A percentile compares a stretch with the other conserved stretches of the same genome.
Evolutionary conservation across 2,888 invertebrate genomes (phyloP).

Genomic region (Piscicola geometra): DNA sequence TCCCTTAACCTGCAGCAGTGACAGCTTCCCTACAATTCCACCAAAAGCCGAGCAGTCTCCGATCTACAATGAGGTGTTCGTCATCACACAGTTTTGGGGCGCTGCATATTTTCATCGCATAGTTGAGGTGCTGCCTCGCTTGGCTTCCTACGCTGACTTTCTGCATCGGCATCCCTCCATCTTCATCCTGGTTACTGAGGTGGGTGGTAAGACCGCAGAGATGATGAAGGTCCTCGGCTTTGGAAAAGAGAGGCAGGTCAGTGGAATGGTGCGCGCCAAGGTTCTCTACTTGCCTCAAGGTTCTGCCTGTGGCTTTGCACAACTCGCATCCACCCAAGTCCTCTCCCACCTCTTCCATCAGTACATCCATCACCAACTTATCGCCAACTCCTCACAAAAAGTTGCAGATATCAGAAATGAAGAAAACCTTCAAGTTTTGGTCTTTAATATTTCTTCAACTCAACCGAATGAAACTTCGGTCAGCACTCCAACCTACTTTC

Average conservation of each 20-base stretch:
- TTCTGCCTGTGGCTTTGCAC: conserved; percentile 43
- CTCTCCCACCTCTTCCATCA: conserved; percentile 23
- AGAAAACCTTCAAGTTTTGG: no score
- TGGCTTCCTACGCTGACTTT: conserved; percentile 41
- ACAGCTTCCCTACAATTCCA: conserved; percentile 38
- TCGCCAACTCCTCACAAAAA: no score
- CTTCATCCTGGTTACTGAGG: conserved; percentile 40
- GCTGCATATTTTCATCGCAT: conserved; percentile 41
- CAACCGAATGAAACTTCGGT: no score
- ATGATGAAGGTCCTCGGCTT: conserved; percentile 39
- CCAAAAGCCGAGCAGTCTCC: conserved; percentile 30
- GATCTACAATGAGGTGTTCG: conserved; percentile 42
- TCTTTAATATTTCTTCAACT: no score
- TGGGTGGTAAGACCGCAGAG: conserved; percentile 34
- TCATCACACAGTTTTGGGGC: conserved; percentile 43
- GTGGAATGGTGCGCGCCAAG: conserved; percentile 40
- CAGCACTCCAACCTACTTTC: no score
- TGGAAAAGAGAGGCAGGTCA: conserved; percentile 38
- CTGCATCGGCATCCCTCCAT: conserved; percentile 36
- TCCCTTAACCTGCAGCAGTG: conserved; percentile 42
- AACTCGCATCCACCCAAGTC: conserved; percentile 36
- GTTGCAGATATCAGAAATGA: no score
- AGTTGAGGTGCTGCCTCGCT: conserved; percentile 41
- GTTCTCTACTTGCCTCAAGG: conserved; percentile 42
- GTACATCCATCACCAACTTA: no score